Evolutionary conservation across 2,888 invertebrate genomes (phyloP).

Genomic region (Lithophane ornitopus): DNA sequence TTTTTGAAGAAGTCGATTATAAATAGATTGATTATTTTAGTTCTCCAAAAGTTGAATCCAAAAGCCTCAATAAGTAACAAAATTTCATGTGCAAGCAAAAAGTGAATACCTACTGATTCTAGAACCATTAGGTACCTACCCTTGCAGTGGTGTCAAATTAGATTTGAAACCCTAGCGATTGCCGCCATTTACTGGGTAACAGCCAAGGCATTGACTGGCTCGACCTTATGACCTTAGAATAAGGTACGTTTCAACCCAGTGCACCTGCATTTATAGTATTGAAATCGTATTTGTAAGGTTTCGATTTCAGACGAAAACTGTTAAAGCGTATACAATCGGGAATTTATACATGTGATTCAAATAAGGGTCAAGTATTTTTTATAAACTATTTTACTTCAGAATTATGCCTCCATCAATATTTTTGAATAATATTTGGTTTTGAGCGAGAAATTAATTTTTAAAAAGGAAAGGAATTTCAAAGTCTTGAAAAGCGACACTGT

Average conservation of each 20-base stretch:
- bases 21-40: not conserved
- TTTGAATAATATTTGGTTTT: no score
- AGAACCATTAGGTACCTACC: not conserved
- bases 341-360: no score
- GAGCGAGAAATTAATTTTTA: no score
- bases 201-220: constrained; percentile 24
- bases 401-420: no score
- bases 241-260: constrained; percentile 22
- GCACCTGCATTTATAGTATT: constrained; percentile 25
- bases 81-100: not conserved
- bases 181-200: constrained; percentile 29
- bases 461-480: no score
- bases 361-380: no score
- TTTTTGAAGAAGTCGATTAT: no score
- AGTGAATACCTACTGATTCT: not conserved
- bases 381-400: no score
- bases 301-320: not conserved
- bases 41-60: not conserved
- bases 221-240: constrained; percentile 27
- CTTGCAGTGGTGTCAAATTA: constrained; percentile 5
- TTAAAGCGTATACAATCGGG: not conserved
- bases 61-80: not conserved
- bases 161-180: constrained; percentile 7
- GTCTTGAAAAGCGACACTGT: no score
- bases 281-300: constrained; percentile 14